Evolutionary conservation across 2,888 invertebrate species (phyloP), one percentile per base, ranked within the genome.

Genomic region (Scrobipalpa atriplicella): DNA sequence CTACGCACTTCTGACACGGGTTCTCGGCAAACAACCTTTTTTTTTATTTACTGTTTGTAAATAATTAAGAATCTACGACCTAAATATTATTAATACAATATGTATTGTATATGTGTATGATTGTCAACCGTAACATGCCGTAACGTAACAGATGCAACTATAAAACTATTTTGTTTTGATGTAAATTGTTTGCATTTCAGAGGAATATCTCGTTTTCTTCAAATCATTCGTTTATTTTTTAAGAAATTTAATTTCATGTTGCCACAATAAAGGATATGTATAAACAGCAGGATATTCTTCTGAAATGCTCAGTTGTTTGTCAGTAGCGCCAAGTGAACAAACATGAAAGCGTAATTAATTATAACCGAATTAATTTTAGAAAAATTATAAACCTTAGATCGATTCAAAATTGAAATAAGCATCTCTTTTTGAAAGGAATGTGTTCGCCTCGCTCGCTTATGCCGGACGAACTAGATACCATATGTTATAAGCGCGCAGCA

Each of bases 261-360:
- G 39, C 11, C 11, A 8, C 5, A 51, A 11, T 16, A 16, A 6
- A 51, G 51, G n/a, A 51, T n/a, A 21, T 54, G 19, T 11, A 1
- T 18, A 18, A 11, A 11, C 7, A 56, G 36, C 29, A 11, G n/a
- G 56, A 29, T 36, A n/a, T 56, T n/a, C n/a, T 21, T 56, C 36
- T 56, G 56, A n/a, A 29, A 18, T 61, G 16, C 10, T 56, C 56
- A n/a, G 29, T 29, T 56, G n/a, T 56, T 47, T 62, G 66, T 66
- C 66, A 68, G 68, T 68, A 68, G 66, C 66, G 68, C 68, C 68
- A 68, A 62, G 64, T 66, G 64, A 68, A 66, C 66, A 64, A 62
- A 67, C 10, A 5, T 56, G 3, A 36, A n/a, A 56, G 36, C 54
- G 13, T 6, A 56, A 21, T 21, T 6, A 56, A 21, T 21, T 29